Percentiles rank a stretch among this genome's conserved stretches.
Evolutionary conservation across 2,113 vertebrate genomes (phyloP).

Genomic region (Menidia beryllina): DNA sequence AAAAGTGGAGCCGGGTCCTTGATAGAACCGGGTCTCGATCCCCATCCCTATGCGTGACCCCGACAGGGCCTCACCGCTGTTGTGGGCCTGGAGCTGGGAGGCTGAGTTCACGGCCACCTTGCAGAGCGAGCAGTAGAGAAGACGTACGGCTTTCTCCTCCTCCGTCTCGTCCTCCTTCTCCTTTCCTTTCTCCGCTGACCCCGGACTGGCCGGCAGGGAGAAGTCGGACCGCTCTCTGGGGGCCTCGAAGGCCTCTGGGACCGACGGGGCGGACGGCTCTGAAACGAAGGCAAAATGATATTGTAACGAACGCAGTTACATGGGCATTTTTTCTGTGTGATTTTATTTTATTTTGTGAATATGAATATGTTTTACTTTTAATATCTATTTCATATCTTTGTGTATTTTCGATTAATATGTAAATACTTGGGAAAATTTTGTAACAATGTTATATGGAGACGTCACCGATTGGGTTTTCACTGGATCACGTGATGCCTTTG

Average conservation of each 20-base stretch:
- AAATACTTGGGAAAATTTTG: no score
- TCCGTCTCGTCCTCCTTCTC: constrained; percentile 86
- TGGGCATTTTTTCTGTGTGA: no score
- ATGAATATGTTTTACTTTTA: no score
- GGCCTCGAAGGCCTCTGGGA: constrained; percentile 42
- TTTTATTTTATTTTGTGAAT: no score
- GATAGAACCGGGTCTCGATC: no score
- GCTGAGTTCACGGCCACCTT: constrained; percentile 98
- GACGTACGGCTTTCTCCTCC: constrained; percentile 92
- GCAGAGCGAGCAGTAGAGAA: constrained; percentile 98
- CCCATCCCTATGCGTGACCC: no score
- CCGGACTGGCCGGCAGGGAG: constrained; percentile 27
- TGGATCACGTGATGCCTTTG: no score
- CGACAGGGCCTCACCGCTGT: constrained; percentile 87
- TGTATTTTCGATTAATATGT: no score
- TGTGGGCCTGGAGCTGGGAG: constrained; percentile 98
- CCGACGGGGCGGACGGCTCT: constrained; percentile 23
- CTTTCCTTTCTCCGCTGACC: constrained; percentile 38
- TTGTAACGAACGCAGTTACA: neutral
- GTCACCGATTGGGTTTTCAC: no score
- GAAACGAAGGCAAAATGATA: neutral
- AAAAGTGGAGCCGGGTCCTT: no score
- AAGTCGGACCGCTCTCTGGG: constrained; percentile 25
- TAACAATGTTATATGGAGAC: no score
- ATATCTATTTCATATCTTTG: no score